Percentiles rank a stretch among this genome's conserved stretches.
Conservation (phyloP, 2,797 vertebrate genomes). For the Notolepis coatsorum region DNA sequence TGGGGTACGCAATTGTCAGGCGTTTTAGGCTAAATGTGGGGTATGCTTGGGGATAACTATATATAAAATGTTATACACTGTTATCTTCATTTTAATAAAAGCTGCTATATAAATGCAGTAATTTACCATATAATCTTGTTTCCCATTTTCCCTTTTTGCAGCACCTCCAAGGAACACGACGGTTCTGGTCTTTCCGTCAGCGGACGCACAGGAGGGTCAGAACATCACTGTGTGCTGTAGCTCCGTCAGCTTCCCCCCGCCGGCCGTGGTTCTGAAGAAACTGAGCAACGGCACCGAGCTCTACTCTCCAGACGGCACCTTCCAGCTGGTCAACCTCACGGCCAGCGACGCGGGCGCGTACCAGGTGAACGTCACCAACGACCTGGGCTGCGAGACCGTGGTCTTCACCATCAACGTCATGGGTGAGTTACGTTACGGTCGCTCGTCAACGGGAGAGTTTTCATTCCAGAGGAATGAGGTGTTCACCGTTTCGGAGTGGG, state of each 20-base stretch:
- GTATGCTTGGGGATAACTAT: no score
- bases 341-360: slow-evolving; percentile 71
- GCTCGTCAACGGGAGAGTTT: not conserved
- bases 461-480: not conserved
- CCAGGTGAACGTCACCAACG: slow-evolving; percentile 74
- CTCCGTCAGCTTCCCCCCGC: slow-evolving; percentile 70
- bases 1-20: no score
- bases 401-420: slow-evolving; percentile 74
- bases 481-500: no score
- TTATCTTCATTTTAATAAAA: no score
- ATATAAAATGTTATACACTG: no score
- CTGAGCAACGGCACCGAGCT: slow-evolving; percentile 64
- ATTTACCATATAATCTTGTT: not conserved
- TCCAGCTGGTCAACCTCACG: slow-evolving; percentile 73
- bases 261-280: slow-evolving; percentile 76
- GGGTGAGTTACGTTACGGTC: slow-evolving; percentile 55
- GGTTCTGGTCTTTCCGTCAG: slow-evolving; percentile 69
- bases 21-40: no score
- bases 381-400: slow-evolving; percentile 69
- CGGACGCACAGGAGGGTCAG: slow-evolving; percentile 77
- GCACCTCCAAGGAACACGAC: slow-evolving; percentile 77
- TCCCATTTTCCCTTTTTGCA: slow-evolving; percentile 45
- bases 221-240: slow-evolving; percentile 76
- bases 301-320: slow-evolving; percentile 67
- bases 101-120: no score